phyloP scores from a whole-genome alignment of 2,888 invertebrate species.

The Acrocera orbiculus region DNA sequence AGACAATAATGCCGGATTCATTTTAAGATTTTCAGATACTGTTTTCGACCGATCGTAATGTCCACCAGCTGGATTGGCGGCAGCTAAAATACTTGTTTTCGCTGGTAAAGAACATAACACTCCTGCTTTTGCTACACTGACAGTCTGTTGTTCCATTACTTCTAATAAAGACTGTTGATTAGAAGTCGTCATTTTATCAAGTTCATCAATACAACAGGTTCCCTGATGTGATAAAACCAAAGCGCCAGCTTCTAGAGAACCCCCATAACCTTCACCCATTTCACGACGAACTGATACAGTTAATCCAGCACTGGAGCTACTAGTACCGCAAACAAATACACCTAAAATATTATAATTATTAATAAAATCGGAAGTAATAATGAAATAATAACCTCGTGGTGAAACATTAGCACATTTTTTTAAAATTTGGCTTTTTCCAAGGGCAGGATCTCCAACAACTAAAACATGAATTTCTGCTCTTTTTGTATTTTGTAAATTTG shows the following conservation, averaged over 20 bases:
- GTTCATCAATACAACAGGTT: constrained; percentile 87
- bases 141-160: constrained; percentile 86
- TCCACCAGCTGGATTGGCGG: constrained; percentile 81
- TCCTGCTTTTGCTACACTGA: constrained; percentile 82
- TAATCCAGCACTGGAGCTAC: constrained; percentile 60
- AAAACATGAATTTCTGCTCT: constrained; percentile 59
- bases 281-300: constrained; percentile 64
- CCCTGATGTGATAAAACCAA: constrained; percentile 73
- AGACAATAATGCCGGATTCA: constrained; percentile 69
- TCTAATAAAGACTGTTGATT: constrained; percentile 73
- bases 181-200: constrained; percentile 75
- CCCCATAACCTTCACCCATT: constrained; percentile 42
- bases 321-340: constrained; percentile 79
- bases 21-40: constrained; percentile 74
- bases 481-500: constrained; percentile 25
- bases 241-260: constrained; percentile 74
- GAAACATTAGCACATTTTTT: constrained; percentile 67
- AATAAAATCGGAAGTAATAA: too few relatives aligned
- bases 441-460: constrained; percentile 83
- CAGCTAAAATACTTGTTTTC: constrained; percentile 71
- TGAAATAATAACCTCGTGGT: constrained; percentile 46
- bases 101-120: constrained; percentile 67
- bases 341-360: too few relatives aligned
- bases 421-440: constrained; percentile 82
- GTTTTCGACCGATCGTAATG: constrained; percentile 78